Evolutionary conservation across 1,140 invertebrate genomes (phyloP), one percentile per base, ranked within the genome.

Genomic region (Lerema accius): DNA sequence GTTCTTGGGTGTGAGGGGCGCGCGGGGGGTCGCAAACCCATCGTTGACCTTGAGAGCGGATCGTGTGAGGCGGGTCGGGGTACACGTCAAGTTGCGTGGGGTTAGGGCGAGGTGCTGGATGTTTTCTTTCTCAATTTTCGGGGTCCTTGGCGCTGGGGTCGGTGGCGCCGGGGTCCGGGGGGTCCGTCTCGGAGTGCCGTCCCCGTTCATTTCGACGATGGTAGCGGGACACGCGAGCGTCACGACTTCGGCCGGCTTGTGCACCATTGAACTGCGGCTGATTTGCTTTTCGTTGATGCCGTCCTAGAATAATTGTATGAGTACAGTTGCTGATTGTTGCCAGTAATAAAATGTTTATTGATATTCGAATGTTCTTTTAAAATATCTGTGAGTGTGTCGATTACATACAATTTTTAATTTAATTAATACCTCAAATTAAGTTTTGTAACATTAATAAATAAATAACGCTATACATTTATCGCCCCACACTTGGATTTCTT

Each of bases 201-300:
- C 63, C 10, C 68, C 66, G 11, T 60, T 67, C 5, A 39, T 63
- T n/a, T 82, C 78, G 14, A n/a, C n/a, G n/a, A n/a, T n/a, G n/a
- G n/a, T n/a, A n/a, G n/a, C n/a, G n/a, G n/a, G n/a, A n/a, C n/a
- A n/a, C n/a, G n/a, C n/a, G n/a, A n/a, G n/a, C n/a, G n/a, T n/a
- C n/a, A n/a, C n/a, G n/a, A n/a, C n/a, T 35, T 84, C 69, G 0
- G 35, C 4, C 66, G 67, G 11, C 28, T 63, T 62, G 42, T 66
- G 73, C 0, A 78, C 85, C 74, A 90, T 78, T 3, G 87, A 90
- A 32, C 87, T 90, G 53, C 86, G 84, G 32, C 84, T 80, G 16
- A 81, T 77, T 46, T 87, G 70, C n/a, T 79, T 79, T 19, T 85
- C 80, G 62, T 86, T 78, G 10, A 89, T 86, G 37, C 69, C 55